Percentiles rank a stretch among this genome's conserved stretches.
These are phyloP conservation scores for Megaptera novaeangliae DNA, from an alignment of 2,113 vertebrate genomes.

Conservation along the genomic window DNA sequence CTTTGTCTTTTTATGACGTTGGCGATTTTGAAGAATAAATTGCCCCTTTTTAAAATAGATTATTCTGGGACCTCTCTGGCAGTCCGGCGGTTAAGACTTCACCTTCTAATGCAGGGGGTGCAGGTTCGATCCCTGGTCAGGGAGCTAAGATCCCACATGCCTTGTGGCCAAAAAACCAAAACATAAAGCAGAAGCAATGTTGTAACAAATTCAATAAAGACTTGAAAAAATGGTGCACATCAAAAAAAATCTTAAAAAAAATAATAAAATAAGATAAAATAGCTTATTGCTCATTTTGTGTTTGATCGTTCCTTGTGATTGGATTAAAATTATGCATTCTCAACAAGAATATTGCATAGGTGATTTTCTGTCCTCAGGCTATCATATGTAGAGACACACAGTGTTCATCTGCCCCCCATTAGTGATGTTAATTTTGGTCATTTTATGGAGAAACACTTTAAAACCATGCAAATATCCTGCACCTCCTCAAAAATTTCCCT, in stretches of 20 bases:
- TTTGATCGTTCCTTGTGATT: neutral
- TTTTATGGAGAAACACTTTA: conserved; percentile 16
- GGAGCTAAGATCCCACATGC: too few relatives aligned
- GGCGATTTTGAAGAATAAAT: neutral
- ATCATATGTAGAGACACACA: neutral
- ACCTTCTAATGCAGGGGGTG: too few relatives aligned
- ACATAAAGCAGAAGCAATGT: too few relatives aligned
- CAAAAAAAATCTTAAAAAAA: too few relatives aligned
- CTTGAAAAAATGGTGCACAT: too few relatives aligned
- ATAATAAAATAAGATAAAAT: too few relatives aligned
- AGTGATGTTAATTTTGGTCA: neutral
- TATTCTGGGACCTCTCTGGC: neutral
- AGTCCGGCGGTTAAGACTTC: too few relatives aligned
- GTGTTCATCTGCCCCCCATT: neutral
- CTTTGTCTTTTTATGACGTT: neutral
- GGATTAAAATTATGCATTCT: neutral
- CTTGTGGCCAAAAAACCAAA: too few relatives aligned
- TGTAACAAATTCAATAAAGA: too few relatives aligned
- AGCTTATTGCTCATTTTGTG: neutral
- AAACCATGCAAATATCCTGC: neutral
- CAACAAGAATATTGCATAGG: neutral
- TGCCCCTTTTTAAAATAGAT: neutral
- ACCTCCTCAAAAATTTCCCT: neutral
- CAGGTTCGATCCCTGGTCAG: too few relatives aligned
- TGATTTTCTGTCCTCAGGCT: neutral